Evolutionary conservation across 1,140 invertebrate genomes (phyloP), one percentile per base, ranked within the genome.

Genomic region (Orius insidiosus): DNA sequence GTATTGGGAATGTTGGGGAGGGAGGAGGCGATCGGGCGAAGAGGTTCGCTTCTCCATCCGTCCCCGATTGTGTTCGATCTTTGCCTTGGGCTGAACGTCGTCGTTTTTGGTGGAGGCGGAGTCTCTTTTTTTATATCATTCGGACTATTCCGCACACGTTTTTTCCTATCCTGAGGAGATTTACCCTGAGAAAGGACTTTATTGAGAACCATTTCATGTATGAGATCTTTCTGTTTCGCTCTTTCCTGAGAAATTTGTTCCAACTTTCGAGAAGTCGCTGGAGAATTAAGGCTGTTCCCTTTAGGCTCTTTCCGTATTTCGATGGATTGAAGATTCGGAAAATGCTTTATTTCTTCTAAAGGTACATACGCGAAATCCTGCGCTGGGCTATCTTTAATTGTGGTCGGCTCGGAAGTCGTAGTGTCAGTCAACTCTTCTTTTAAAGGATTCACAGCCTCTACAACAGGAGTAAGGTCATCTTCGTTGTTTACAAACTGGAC

Each of bases 141-240:
- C 7, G 24, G 24, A 24, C 24, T 24, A 24, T 24, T 24, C 24
- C 24, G 24, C 3, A 24, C 24, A 24, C 41, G 18, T 7, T 59
- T 63, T 51, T 60, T 74, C 52, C 69, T 75, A 54, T 76, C 74
- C 1, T 70, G 66, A 3, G 72, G n/a, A n/a, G n/a, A n/a, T n/a
- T n/a, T n/a, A n/a, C 76, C 78, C 51, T 76, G n/a, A 9, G 74
- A 71, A 51, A 75, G 70, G 38, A 83, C 66, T 57, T 80, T 80
- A 9, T 11, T 36, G 3, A 36, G 78, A 18, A 85, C 70, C 58
- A 85, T 66, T 58, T 83, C 78, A 54, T 82, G 76, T 49, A 80
- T 75, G 2, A 80, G 58, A 59, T 72, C 73, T 55, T 77, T 78
- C 55, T 80, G 75, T 58, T 78, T 76, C 4, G 67, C 69, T 37